Base-by-base conservation (phyloP, 2,888 invertebrate genomes). In the Chloromyia formosa region DNA sequence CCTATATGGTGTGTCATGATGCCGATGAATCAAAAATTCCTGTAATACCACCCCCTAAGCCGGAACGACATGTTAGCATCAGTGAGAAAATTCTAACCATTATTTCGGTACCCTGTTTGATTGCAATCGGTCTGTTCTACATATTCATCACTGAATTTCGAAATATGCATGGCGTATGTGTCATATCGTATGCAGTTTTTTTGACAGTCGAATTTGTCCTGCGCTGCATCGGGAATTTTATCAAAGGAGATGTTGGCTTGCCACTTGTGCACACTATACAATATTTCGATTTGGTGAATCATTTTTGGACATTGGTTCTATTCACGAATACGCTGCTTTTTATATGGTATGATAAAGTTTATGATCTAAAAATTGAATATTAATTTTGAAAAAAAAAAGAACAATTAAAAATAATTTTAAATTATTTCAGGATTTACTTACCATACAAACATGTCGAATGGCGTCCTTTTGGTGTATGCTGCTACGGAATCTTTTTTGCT, bases 221-320 rank as follows among this genome's bases (percentile, higher is more conserved):
- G 4, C 35, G 40, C 7, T 35, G 56, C 1, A 20, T 56, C 16
- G 3, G 56, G 1, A 35, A 71, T 27, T 16, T 10, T 22, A 40
- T 56, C 20, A 71, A 71, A 56, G 54, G 12, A 16, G 35, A 56
- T 2, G 40, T 56, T n/a, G 12, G 16, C 1, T 4, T 35, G 18
- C 1, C 27, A 16, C 16, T 71, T 7, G 14, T 56, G 2, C 35
- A 40, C 12, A 56, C 40, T 20, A 1, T 71, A 1, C 71, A 56
- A 12, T 71, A 71, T 58, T 71, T 71, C 18, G 56, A 71, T 71
- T 71, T 71, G 14, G 40, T 58, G 35, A 54, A 71, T 56, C 40
- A 56, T 56, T 56, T 71, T 20, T 71, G 71, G 71, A 71, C 56
- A 14, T 56, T 71, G 35, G 71, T 71, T 1, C 18, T 71, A 16